Conservation (phyloP, 2,888 invertebrate genomes). For the Drosophila algonquin region DNA sequence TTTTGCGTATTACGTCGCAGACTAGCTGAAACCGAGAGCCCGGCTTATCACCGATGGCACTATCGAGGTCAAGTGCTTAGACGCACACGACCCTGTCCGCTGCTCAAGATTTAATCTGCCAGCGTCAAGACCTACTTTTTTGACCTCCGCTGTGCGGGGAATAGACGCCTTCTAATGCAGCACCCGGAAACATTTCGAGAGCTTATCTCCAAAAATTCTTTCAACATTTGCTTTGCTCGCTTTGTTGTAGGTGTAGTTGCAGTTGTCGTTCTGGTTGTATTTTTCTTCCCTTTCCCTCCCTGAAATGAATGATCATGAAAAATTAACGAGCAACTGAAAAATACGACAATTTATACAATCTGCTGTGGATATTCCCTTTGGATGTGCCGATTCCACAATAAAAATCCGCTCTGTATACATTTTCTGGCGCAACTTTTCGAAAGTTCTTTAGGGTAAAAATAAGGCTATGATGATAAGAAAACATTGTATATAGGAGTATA, state of each 20-base stretch:
- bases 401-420: no score
- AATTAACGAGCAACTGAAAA: no score
- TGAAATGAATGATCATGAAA: no score
- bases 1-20: slow-evolving; percentile 54
- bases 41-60: slow-evolving; percentile 26
- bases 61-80: slow-evolving; percentile 23
- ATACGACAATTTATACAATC: no score
- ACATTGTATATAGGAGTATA: not conserved
- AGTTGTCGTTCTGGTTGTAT: no score
- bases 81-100: not conserved
- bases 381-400: not conserved
- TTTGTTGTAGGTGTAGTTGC: no score
- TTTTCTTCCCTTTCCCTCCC: no score
- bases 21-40: not conserved
- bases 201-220: not conserved
- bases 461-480: no score
- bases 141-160: not conserved
- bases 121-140: not conserved
- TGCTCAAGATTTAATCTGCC: not conserved
- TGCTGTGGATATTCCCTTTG: not conserved
- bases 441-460: no score
- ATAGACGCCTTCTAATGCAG: not conserved
- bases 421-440: no score
- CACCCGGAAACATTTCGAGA: not conserved
- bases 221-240: not conserved